phyloP scores from a whole-genome alignment of 2,797 vertebrate genomes.

The Nyctalus aviator region DNA sequence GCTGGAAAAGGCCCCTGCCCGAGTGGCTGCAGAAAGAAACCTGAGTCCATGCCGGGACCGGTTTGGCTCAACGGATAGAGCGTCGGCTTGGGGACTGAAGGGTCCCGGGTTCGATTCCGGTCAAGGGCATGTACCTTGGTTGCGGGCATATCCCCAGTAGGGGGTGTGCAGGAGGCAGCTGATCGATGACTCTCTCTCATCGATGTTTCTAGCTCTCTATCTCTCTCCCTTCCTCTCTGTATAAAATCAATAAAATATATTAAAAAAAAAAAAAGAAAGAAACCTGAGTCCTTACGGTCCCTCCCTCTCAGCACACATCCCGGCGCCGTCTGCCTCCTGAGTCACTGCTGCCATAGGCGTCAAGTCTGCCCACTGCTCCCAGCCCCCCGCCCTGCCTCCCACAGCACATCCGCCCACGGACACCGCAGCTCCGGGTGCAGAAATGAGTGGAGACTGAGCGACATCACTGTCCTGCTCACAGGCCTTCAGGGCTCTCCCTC shows the following conservation, averaged over 20 bases:
- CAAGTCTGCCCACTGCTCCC: background rate
- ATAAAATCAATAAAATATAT: too few species aligned
- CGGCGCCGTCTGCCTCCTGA: accelerated
- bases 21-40: background rate
- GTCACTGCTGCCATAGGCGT: background rate
- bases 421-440: background rate
- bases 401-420: background rate
- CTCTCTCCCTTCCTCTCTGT: too few species aligned
- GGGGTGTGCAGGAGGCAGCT: too few species aligned
- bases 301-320: background rate
- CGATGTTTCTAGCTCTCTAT: too few species aligned
- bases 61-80: too few species aligned
- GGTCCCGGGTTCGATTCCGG: too few species aligned
- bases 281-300: background rate
- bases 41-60: too few species aligned
- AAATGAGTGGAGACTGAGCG: background rate
- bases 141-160: too few species aligned
- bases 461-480: background rate
- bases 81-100: too few species aligned
- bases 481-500: background rate
- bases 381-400: background rate
- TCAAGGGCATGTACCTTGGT: too few species aligned
- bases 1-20: background rate
- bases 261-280: too few species aligned
- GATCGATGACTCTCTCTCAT: too few species aligned